These are phyloP conservation scores for Brachionus angularis DNA, from an alignment of 1,140 invertebrate genomes.

Conservation along the genomic window DNA sequence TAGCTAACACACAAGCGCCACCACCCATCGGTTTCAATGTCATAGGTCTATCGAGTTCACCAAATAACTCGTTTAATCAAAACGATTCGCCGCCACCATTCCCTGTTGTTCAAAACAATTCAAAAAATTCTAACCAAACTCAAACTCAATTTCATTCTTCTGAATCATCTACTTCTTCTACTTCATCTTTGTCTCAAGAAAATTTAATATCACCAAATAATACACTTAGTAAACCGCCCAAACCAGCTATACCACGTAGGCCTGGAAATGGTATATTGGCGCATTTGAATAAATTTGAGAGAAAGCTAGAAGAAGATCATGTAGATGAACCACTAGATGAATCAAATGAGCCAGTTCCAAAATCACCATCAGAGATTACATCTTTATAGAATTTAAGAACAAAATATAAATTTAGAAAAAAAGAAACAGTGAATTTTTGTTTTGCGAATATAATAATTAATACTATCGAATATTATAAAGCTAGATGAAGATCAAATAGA, in stretches of 20 bases:
- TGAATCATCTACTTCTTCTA: background rate
- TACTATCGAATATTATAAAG: too few species aligned
- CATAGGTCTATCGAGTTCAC: background rate
- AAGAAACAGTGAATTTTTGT: too few species aligned
- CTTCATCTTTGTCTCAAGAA: background rate
- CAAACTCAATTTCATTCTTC: background rate
- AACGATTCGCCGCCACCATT: background rate
- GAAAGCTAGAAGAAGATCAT: slow-evolving; percentile 1
- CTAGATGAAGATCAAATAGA: too few species aligned
- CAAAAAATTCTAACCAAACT: background rate
- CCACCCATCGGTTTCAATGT: background rate
- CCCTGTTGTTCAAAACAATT: background rate
- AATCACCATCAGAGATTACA: slow-evolving; percentile 28
- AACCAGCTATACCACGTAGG: slow-evolving; percentile 24
- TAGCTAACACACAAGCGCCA: background rate
- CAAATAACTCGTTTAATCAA: background rate
- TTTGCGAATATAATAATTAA: too few species aligned
- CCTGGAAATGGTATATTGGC: slow-evolving; percentile 8
- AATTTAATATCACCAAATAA: too few species aligned
- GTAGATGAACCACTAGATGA: background rate
- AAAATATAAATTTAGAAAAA: too few species aligned
- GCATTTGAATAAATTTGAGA: slow-evolving; percentile 32
- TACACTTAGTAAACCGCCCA: slow-evolving; percentile 9
- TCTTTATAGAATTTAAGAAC: slow-evolving; percentile 2
- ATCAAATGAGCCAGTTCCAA: too few species aligned